phyloP scores from a whole-genome alignment of 23 tunicate genomes.

The Clavelina lepadiformis region DNA sequence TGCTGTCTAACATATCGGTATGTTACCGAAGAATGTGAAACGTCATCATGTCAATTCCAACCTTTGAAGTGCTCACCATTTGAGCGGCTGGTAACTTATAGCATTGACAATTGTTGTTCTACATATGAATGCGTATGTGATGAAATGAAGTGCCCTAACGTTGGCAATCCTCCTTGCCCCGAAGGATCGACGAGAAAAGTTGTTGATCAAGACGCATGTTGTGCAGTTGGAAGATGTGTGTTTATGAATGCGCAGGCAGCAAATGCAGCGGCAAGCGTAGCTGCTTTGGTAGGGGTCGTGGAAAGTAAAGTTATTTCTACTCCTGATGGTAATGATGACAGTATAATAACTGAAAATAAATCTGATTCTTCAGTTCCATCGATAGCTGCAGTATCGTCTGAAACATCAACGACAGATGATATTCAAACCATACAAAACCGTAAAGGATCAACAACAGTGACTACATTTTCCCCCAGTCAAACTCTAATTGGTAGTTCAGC shows the following conservation, averaged over 20 bases:
- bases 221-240: slow-evolving; percentile 64
- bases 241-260: slow-evolving; percentile 30
- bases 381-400: slow-evolving; percentile 1
- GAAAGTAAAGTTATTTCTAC: background rate
- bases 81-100: slow-evolving; percentile 37
- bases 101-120: slow-evolving; percentile 80
- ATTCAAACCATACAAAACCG: background rate
- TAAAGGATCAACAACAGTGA: slow-evolving; percentile 52
- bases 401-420: background rate
- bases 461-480: slow-evolving; percentile 47
- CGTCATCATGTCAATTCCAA: slow-evolving; percentile 50
- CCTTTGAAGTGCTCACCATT: slow-evolving; percentile 49
- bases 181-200: slow-evolving; percentile 63
- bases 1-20: slow-evolving; percentile 64
- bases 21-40: slow-evolving; percentile 39
- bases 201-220: slow-evolving; percentile 71
- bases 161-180: slow-evolving; percentile 81
- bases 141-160: slow-evolving; percentile 36
- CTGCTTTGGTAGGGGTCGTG: slow-evolving; percentile 2
- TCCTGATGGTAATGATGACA: background rate
- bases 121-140: slow-evolving; percentile 90
- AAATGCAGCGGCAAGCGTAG: slow-evolving; percentile 28
- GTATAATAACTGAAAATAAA: background rate
- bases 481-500: slow-evolving; percentile 49
- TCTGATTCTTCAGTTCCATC: background rate